A percentile compares a stretch with the other conserved stretches of the same genome.
These are phyloP conservation scores for Sula dactylatra DNA, from an alignment of 2,113 vertebrate species.

Conservation along the genomic window DNA sequence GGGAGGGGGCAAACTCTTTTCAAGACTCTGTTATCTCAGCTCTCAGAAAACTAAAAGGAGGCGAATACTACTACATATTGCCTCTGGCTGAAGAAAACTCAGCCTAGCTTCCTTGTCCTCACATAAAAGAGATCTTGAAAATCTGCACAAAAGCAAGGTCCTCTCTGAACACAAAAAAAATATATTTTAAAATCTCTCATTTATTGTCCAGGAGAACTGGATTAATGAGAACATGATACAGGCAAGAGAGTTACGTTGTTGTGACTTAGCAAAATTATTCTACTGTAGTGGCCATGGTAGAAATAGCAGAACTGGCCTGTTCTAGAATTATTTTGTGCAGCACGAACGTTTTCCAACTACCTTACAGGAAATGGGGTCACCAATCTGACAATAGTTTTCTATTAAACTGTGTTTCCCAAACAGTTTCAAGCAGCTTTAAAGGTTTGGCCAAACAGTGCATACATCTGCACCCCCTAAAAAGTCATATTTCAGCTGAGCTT, in stretches of 20 bases:
- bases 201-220: background rate
- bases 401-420: background rate
- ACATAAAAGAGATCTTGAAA: background rate
- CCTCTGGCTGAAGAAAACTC: background rate
- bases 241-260: background rate
- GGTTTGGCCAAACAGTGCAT: background rate
- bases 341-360: background rate
- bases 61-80: background rate
- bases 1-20: background rate
- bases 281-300: background rate
- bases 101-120: background rate
- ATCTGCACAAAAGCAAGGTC: background rate
- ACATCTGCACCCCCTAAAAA: background rate
- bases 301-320: background rate
- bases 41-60: background rate
- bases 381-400: background rate
- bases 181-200: background rate
- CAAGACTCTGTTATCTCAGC: background rate
- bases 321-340: background rate
- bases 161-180: background rate
- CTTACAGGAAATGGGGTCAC: background rate
- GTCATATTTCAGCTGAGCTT: background rate
- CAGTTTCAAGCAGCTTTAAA: background rate
- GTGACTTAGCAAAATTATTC: background rate
- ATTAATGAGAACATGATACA: background rate